Evolutionary conservation across 2,113 vertebrate genomes (phyloP), one percentile per base, ranked within the genome.

Genomic region (Rhadina sibilatrix): DNA sequence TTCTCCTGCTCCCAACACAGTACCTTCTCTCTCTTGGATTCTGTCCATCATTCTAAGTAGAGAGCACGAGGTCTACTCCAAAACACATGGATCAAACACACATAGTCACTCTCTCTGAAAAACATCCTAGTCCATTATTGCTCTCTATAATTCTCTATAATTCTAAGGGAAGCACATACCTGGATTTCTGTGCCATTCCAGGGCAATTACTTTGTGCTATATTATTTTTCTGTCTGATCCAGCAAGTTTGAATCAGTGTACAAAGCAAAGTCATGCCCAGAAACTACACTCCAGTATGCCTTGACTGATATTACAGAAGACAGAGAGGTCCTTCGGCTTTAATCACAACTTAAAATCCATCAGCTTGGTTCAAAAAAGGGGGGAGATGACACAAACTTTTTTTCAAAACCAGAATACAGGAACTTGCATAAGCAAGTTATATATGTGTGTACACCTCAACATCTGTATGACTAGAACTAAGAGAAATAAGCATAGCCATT

Each of bases 11-110:
- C 10, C 11, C 7, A 52, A 10, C 19, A 52, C 25, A 65, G 5
- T 12, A 65, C 2, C 9, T 50, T 74, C 25, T 15, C 6, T 40
- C 10, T 23, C 21, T 38, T 46, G 20, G 12, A 38, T 80, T 66
- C 10, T 18, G 8, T 75, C 10, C 40, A 40, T 27, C 20, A 30
- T 8, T 65, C 10, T 33, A 33, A 79, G 35, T 12, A 79, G 15
- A 75, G 57, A 69, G 11, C 4, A 5, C 0, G 0, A 70, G 20
- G 8, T 40, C 4, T 60, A 13, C 11, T 9, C 33, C 24, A 65
- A 56, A 54, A 19, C 2, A 2, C 18, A 37, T 1, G 1, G 12
- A 24, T 47, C 22, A 56, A 42, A 7, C 11, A 56, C 15, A 59
- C 3, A 8, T 1, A 7, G 4, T 52, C 16, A 27, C 11, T 28